Evolutionary conservation across 2,113 vertebrate species (phyloP).

Genomic region (Scopus umbretta): DNA sequence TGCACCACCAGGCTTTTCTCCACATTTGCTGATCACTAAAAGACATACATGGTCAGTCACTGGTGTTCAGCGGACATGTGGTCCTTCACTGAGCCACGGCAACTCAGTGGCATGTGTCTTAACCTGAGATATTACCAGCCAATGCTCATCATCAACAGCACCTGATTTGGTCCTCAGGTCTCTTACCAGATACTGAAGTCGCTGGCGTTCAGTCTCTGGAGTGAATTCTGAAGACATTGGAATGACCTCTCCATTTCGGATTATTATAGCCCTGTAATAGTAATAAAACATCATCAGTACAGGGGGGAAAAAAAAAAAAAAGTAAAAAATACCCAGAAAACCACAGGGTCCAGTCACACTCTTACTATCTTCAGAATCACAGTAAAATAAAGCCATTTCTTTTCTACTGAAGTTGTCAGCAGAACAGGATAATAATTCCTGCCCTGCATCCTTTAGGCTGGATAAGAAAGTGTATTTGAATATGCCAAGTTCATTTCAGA

Average conservation of each 20-base stretch:
- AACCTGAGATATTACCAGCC: not conserved
- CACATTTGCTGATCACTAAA: not conserved
- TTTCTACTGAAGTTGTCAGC: not conserved
- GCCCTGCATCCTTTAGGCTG: not conserved
- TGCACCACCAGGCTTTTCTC: not conserved
- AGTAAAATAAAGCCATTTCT: not conserved
- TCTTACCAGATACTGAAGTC: slow-evolving; percentile 96
- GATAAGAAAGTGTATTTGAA: not conserved
- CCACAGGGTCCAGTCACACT: not conserved
- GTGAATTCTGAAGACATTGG: slow-evolving; percentile 97
- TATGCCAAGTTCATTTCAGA: slow-evolving; percentile 3
- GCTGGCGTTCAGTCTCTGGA: slow-evolving; percentile 91
- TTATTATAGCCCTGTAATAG: slow-evolving; percentile 88
- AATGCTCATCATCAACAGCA: not conserved
- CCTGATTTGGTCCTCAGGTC: not conserved
- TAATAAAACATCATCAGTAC: slow-evolving; percentile 14
- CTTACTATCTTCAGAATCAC: not conserved
- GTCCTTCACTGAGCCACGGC: not conserved
- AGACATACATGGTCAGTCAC: not conserved
- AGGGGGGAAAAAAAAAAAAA: not conserved
- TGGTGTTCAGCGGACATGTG: not conserved
- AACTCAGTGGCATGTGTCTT: not conserved
- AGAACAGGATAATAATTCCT: not conserved
- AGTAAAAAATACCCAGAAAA: not conserved
- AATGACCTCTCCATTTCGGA: slow-evolving; percentile 87